Conservation (phyloP, 2,113 vertebrate genomes). For the Actenoides lindsayi region DNA sequence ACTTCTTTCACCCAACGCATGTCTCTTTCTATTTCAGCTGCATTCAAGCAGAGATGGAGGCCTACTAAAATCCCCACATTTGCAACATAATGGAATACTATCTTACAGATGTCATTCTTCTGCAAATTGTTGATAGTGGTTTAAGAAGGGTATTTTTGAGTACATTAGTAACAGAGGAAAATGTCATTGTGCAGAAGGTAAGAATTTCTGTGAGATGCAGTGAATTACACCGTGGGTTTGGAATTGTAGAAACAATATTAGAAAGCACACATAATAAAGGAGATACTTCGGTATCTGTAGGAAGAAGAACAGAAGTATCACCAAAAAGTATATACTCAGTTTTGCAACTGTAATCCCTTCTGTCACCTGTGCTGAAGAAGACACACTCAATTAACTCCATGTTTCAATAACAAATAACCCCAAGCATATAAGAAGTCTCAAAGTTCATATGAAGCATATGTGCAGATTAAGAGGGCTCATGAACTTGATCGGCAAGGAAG, state of each 20-base stretch:
- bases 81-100: neutral
- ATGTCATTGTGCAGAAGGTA: neutral
- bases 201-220: neutral
- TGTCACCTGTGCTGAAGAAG: neutral
- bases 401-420: neutral
- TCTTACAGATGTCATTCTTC: neutral
- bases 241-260: neutral
- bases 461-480: neutral
- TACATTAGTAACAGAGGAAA: neutral
- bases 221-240: neutral
- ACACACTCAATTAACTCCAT: neutral
- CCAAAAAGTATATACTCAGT: neutral
- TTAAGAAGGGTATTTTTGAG: neutral
- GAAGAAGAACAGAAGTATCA: neutral
- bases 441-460: neutral
- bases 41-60: neutral
- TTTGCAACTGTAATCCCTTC: neutral
- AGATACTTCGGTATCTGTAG: neutral
- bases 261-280: neutral
- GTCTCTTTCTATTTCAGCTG: neutral
- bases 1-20: neutral
- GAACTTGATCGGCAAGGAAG: neutral
- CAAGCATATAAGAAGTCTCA: neutral
- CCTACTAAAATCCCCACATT: neutral
- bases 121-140: neutral